These are phyloP conservation scores for Umimayanthus kanabou DNA, from an alignment of 92 coral and sea anemone genomes.

Conservation along the genomic window DNA sequence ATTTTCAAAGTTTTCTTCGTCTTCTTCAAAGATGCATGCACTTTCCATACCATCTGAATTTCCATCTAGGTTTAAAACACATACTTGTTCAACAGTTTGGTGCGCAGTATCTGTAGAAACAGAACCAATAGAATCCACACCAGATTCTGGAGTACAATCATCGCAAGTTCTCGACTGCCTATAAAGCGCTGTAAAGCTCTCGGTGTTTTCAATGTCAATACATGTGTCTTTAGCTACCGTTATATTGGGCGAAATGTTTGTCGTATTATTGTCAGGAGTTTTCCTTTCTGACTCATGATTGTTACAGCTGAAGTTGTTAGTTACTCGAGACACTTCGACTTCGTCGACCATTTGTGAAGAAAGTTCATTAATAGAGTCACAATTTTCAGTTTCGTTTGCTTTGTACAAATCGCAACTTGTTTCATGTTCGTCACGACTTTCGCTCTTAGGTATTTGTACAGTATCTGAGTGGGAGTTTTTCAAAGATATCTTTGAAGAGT, in stretches of 20 bases:
- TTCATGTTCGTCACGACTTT: not conserved
- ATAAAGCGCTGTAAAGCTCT: not conserved
- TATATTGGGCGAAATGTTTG: not conserved
- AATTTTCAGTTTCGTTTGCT: not conserved
- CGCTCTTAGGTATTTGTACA: not conserved
- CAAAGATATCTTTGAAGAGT: conserved; percentile 8
- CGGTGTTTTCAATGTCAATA: not conserved
- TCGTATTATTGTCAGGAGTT: not conserved
- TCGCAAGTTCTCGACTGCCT: not conserved
- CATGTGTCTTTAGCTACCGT: conserved; percentile 4
- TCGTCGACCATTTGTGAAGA: not conserved
- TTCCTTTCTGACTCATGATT: not conserved
- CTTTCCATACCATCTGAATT: not conserved
- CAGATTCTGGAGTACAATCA: not conserved
- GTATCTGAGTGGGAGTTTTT: not conserved
- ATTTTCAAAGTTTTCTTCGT: conserved; percentile 8
- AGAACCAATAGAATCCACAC: not conserved
- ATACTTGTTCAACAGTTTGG: not conserved
- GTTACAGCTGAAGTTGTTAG: not conserved
- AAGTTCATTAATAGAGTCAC: not conserved
- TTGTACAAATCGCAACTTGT: not conserved
- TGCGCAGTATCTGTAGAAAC: not conserved
- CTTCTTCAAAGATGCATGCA: conserved; percentile 12
- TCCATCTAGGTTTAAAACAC: not conserved
- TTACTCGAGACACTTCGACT: not conserved